Evolutionary conservation across 1,140 invertebrate species (phyloP), one percentile per base, ranked within the genome.

Genomic region (Lethocerus indicus): DNA sequence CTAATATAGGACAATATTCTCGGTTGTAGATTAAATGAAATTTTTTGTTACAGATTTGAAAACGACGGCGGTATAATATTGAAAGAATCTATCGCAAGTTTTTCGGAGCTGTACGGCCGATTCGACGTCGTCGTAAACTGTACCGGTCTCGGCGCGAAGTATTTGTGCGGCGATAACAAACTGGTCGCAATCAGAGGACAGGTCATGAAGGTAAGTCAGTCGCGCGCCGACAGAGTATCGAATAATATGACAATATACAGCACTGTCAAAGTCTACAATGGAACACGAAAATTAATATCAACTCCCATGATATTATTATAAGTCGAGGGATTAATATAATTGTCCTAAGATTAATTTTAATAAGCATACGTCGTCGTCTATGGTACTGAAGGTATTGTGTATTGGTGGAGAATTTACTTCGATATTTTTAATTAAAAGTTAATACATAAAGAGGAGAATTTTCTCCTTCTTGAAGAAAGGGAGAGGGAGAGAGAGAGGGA

Each of bases 121-220:
- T 90, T 73, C 61, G 80, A 94, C 64, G 64, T 89, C 3, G 69
- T 93, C 25, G 75, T 96, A 1, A 97, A 96, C 62, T 95, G 91
- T 60, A 75, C 81, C 0, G 92, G 91, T 2, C 66, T 94, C 28
- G 85, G 83, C 5, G 78, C 89, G 12, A 76, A 76, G 60, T 63
- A 73, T 55, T 67, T 97, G 20, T 83, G 82, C 54, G 67, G 75
- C 26, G 92, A 96, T 63, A 60, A 68, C 47, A 71, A 76, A 59
- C 58, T 95, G 18, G 75, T 86, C 28, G 82, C 91, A 0, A 75
- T 95, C n/a, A 72, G 86, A 50, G 91, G 91, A 5, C 91, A 96
- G 71, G 72, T 94, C 1, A 68, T 82, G 14, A 87, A 87, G 69
- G 85, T 83, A 65, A 49, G 14, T 20, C 20, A 29, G 24, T 29